phyloP scores from a whole-genome alignment of 2,113 vertebrate species.

The Chascanopsetta lugubris region DNA sequence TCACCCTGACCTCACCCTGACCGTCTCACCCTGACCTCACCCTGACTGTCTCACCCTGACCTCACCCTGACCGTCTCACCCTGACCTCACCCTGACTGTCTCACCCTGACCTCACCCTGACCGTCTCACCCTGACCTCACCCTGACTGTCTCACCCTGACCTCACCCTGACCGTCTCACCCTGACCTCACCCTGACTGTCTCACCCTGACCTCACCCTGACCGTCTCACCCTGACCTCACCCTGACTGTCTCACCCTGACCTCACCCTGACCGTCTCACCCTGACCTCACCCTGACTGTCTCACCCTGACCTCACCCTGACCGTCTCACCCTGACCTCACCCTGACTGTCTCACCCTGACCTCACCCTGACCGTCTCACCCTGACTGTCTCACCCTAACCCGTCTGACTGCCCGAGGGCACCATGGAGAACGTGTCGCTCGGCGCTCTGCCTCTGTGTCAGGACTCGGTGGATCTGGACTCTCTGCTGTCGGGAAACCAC shows the following conservation, averaged over 20 bases:
- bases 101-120: neutral
- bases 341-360: neutral
- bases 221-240: too few relatives aligned
- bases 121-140: neutral
- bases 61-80: neutral
- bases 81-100: neutral
- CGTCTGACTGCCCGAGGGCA: too few relatives aligned
- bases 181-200: neutral
- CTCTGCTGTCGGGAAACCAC: slow-evolving; percentile 55
- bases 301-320: neutral
- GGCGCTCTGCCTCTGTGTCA: slow-evolving; percentile 63
- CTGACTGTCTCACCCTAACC: neutral
- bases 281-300: neutral
- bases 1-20: neutral
- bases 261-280: neutral
- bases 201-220: neutral
- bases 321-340: too few relatives aligned
- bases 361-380: neutral
- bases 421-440: slow-evolving; percentile 76
- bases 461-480: slow-evolving; percentile 67
- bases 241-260: neutral
- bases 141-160: neutral
- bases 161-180: neutral
- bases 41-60: neutral
- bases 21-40: too few relatives aligned